Evolutionary conservation across 1,140 invertebrate species (phyloP), one percentile per base, ranked within the genome.

Genomic region (Trichoplusia ni): DNA sequence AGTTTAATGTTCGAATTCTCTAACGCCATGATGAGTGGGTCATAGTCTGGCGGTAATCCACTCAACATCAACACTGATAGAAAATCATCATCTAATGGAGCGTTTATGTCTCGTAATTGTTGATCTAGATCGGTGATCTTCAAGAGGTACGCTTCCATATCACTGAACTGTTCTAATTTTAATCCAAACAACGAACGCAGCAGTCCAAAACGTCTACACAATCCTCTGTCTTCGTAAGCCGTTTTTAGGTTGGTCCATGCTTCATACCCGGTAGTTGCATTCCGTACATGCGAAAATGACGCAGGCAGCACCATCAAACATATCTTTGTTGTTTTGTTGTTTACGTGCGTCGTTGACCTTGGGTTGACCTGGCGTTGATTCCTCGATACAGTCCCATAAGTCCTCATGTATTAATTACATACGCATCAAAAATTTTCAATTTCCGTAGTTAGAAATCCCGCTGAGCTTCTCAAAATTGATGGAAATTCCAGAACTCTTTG

Each of bases 1-100:
- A 79, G 37, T 63, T 73, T 74, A 33, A 66, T 60, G 33, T 72
- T 76, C 5, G 74, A 77, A 62, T 77, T 81, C 58, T 79, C 71
- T 21, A 81, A 47, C 6, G 76, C 65, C 73, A 77, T 74, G 0
- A 77, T 73, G 1, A 81, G 47, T 4, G 76, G 78, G 23, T 75
- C 73, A 54, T 73, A 79, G 18, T 79, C 69, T 44, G 61, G 13
- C 7, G 73, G 38, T 9, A 82, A 61, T 47, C 76, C 75, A 35
- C 71, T 82, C 58, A 82, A 46, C 58, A 80, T 77, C 7, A 82
- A 33, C 2, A 79, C 71, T n/a, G 71, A 40, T 3, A 78, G 14
- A 44, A 79, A 75, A 25, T 80, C 73, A 67, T 82, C 79, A 4
- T 77, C 77, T 7, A 71, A 61, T 8, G 60, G 58, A 11, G 71